Percentiles rank a stretch among this genome's conserved stretches.
Conservation (phyloP, 1,140 invertebrate genomes). For the Pseudoatta argentina region DNA sequence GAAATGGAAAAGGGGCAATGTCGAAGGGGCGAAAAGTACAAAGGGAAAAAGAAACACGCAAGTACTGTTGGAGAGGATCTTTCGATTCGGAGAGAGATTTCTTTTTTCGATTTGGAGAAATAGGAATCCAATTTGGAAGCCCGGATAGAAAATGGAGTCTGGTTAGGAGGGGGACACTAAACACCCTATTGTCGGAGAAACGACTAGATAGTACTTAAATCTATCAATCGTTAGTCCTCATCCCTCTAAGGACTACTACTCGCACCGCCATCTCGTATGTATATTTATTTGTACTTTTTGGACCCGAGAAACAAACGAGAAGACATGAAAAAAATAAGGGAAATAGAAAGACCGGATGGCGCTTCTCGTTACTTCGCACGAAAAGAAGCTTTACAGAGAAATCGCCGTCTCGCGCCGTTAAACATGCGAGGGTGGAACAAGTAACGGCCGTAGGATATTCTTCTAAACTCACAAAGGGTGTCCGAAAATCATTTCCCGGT, state of each 20-base stretch:
- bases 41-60: constrained; percentile 18
- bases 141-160: constrained; percentile 27
- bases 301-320: constrained; percentile 8
- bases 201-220: constrained; percentile 69
- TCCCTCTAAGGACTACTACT: background rate
- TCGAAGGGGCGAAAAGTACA: constrained; percentile 20
- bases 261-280: background rate
- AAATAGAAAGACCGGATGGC: constrained; percentile 25
- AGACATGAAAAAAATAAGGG: background rate
- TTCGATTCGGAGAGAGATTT: constrained; percentile 45
- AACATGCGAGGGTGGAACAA: constrained; percentile 34
- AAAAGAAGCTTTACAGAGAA: constrained; percentile 40
- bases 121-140: constrained; percentile 77
- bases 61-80: constrained; percentile 31
- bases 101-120: constrained; percentile 74
- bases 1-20: constrained; percentile 19
- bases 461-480: background rate
- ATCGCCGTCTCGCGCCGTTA: constrained; percentile 65
- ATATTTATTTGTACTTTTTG: constrained; percentile 50
- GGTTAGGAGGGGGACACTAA: constrained; percentile 67
- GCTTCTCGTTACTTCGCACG: constrained; percentile 44
- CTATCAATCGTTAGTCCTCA: constrained; percentile 12
- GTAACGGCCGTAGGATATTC: background rate
- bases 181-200: constrained; percentile 74
- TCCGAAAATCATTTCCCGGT: constrained; percentile 3